Conservation (phyloP, 2,888 invertebrate genomes). For the Eremobia ochroleuca region DNA sequence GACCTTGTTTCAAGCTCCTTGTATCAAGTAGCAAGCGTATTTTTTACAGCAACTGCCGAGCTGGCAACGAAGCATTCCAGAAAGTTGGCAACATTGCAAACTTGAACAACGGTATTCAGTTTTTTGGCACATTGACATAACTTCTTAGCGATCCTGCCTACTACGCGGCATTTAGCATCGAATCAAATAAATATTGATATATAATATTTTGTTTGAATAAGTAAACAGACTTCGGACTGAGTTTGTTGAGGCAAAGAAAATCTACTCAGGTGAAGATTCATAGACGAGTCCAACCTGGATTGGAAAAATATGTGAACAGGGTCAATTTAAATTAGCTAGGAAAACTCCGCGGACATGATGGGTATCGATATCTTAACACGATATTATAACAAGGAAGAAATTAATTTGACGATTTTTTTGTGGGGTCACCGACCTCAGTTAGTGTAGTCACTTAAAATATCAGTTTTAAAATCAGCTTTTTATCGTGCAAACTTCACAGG, state of each 20-base stretch:
- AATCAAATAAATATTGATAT: conserved; percentile 25
- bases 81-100: conserved; percentile 43
- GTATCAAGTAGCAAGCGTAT: conserved; percentile 8
- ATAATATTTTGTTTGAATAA: conserved; percentile 6
- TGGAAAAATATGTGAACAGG: background rate
- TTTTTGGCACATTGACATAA: conserved; percentile 51
- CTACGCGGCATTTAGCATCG: conserved; percentile 40
- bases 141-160: conserved; percentile 42
- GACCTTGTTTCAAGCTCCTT: background rate
- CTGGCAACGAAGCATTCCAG: conserved; percentile 27
- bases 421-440: background rate
- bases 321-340: background rate
- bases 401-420: background rate
- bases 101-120: conserved; percentile 38
- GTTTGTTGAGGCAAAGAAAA: background rate
- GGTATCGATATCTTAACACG: background rate
- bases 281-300: background rate
- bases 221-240: background rate
- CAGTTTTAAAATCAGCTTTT: background rate
- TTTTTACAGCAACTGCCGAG: conserved; percentile 19
- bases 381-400: background rate
- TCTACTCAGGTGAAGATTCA: background rate
- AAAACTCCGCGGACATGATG: background rate
- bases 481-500: background rate
- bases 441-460: background rate